Conservation (phyloP, 2,888 invertebrate species). For the Eupithecia subumbrata region DNA sequence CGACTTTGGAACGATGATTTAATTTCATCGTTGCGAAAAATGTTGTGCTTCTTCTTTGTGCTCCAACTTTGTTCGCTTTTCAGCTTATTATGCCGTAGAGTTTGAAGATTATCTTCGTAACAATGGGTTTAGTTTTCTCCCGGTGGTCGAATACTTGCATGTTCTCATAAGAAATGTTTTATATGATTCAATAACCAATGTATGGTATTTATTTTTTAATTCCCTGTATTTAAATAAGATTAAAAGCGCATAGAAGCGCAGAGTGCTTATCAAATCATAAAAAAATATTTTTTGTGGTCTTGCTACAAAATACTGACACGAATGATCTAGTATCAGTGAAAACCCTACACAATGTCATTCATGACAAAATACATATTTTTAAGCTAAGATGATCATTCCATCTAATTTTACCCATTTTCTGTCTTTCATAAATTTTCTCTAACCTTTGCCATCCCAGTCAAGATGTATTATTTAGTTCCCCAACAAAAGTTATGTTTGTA, state of each 20-base stretch:
- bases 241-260: too few species aligned
- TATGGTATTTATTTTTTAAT: too few species aligned
- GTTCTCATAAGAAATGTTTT: too few species aligned
- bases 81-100: not conserved
- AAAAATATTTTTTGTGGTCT: too few species aligned
- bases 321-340: not conserved
- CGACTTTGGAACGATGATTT: conserved; percentile 31
- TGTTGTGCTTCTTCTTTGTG: conserved; percentile 19
- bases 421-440: not conserved
- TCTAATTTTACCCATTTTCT: not conserved
- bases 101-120: not conserved
- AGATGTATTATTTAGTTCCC: not conserved
- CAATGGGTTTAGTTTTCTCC: not conserved
- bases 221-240: too few species aligned
- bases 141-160: not conserved
- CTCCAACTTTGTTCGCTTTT: conserved; percentile 13
- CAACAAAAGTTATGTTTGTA: conserved; percentile 15
- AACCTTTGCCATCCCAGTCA: not conserved
- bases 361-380: not conserved
- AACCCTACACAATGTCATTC: not conserved
- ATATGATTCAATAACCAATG: too few species aligned
- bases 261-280: too few species aligned
- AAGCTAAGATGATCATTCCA: not conserved
- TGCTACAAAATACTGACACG: not conserved
- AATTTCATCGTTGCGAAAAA: conserved; percentile 23